Base-by-base conservation (phyloP, 2,888 invertebrate genomes). In the Melanostoma scalare region DNA sequence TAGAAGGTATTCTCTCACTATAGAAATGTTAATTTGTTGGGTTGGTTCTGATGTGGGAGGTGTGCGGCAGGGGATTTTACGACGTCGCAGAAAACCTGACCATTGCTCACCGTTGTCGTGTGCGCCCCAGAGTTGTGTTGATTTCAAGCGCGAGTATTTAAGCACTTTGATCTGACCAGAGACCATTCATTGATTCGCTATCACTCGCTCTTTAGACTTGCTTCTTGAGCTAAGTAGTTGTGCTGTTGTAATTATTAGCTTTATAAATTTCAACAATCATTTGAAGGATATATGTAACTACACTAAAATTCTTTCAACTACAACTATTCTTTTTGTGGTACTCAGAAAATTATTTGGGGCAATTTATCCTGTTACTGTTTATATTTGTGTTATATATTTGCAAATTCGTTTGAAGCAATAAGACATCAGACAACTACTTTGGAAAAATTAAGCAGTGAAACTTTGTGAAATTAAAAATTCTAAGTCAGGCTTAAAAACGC, bases 151-250 rank as follows among this genome's bases (percentile, higher is more conserved):
- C 87, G 89, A 90, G 91, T 94, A 94, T 94, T 94, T 93, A 94
- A 94, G 93, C 92, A 93, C 93, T 92, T 93, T 93, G 92, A 92
- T 91, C 93, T 92, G 93, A 92, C 92, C 92, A 93, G 92, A 92
- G 92, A 92, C 89, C 92, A 93, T 93, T 93, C 94, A 94, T 94
- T 94, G 93, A 93, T 93, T 93, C 93, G 93, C 93, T 94, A 93
- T 93, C 94, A 93, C 93, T 92, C 93, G 91, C 92, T 92, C 92
- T 92, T 93, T 92, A 93, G 93, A 93, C 93, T 93, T 90, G 89
- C 89, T 89, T 88, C 89, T 89, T 89, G 88, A 87, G 89, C 89
- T 87, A 87, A 87, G 87, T 89, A 89, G 89, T 87, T 88, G 88
- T 87, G 86, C 89, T 89, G 90, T 90, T 90, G 90, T 90, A 90